Percentiles rank a stretch among this genome's conserved stretches.
These are phyloP conservation scores for Diploptera punctata DNA, from an alignment of 2,888 invertebrate genomes.

Conservation along the genomic window DNA sequence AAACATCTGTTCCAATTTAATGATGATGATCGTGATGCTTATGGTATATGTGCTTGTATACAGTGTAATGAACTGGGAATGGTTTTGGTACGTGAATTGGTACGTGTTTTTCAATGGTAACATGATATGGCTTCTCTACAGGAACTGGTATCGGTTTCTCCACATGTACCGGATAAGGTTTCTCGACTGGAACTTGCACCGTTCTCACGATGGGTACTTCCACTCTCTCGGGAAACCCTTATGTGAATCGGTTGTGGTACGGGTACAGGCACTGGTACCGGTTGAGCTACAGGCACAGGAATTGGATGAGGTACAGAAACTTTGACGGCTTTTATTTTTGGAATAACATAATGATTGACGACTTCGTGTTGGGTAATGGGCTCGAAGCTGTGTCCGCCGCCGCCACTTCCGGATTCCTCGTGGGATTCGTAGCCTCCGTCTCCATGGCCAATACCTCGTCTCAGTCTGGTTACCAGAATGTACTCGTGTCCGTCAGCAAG, in stretches of 20 bases:
- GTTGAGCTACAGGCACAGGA: constrained; percentile 39
- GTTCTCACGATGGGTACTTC: constrained; percentile 42
- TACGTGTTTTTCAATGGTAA: constrained; percentile 41
- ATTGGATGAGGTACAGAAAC: constrained; percentile 41
- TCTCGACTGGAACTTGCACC: constrained; percentile 43
- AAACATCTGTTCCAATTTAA: neutral
- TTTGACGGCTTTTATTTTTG: constrained; percentile 44
- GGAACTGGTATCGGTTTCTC: constrained; percentile 41
- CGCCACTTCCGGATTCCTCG: neutral
- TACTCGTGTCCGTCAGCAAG: neutral
- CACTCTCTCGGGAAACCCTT: constrained; percentile 34
- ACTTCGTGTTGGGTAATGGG: constrained; percentile 33
- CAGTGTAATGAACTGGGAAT: constrained; percentile 41
- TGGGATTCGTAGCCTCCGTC: constrained; percentile 19
- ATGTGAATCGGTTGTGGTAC: constrained; percentile 40
- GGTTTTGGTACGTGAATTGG: constrained; percentile 42
- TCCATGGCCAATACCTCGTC: neutral
- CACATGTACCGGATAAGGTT: constrained; percentile 43
- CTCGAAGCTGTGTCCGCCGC: constrained; percentile 24
- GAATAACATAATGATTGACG: constrained; percentile 34
- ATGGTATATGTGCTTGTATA: constrained; percentile 43
- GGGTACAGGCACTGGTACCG: constrained; percentile 40
- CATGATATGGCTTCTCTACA: constrained; percentile 43
- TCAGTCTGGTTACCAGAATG: neutral
- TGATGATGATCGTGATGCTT: constrained; percentile 19